Percentiles rank a stretch among this genome's conserved stretches.
Conservation (phyloP, 1,140 invertebrate species). For the Pogonomyrmex barbatus region DNA sequence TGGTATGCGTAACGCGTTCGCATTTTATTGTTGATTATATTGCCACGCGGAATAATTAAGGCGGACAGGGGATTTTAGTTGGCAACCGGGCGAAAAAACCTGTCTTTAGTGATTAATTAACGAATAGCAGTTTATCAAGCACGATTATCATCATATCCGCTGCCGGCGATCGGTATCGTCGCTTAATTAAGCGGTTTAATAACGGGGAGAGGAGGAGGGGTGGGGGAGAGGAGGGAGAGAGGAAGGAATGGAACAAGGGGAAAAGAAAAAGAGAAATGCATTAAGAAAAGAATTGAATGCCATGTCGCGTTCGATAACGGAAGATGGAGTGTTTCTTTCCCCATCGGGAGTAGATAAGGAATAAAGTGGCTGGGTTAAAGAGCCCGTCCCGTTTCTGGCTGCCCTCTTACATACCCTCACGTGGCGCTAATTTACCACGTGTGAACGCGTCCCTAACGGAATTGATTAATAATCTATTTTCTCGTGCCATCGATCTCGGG, state of each 20-base stretch:
- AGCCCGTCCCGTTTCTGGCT: not conserved
- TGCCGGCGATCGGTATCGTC: not conserved
- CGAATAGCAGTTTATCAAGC: slow-evolving; percentile 1
- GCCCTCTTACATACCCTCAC: not conserved
- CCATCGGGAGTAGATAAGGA: not conserved
- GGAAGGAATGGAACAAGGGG: too few relatives aligned
- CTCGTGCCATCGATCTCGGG: not conserved
- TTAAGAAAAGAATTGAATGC: not conserved
- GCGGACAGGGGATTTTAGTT: not conserved
- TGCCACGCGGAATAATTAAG: slow-evolving; percentile 22
- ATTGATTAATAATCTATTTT: slow-evolving; percentile 56
- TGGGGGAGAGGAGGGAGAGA: too few relatives aligned
- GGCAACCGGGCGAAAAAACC: not conserved
- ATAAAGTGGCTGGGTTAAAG: slow-evolving; percentile 14
- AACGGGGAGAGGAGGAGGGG: not conserved
- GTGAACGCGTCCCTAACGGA: slow-evolving; percentile 6
- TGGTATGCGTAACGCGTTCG: not conserved
- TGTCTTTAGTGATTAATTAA: slow-evolving; percentile 33
- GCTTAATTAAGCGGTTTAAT: slow-evolving; percentile 31
- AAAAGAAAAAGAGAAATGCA: not conserved
- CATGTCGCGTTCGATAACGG: not conserved
- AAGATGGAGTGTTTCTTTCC: not conserved
- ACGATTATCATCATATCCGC: slow-evolving; percentile 26
- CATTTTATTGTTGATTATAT: not conserved
- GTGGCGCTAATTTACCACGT: slow-evolving; percentile 38